Evolutionary conservation across 2,797 vertebrate genomes (phyloP).

Genomic region (Okamejei kenojei): DNA sequence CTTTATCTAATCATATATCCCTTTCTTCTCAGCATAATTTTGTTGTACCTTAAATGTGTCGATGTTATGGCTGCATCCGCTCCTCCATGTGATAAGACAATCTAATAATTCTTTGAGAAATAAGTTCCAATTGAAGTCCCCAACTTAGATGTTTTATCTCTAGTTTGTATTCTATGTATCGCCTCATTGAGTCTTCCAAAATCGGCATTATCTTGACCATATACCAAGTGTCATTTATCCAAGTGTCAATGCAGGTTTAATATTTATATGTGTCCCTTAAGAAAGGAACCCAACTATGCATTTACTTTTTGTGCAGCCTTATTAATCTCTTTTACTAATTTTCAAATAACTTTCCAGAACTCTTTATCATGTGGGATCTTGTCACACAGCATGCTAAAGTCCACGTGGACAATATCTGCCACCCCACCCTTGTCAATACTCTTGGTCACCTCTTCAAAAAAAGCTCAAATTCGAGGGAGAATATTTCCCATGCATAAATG

Average conservation of each 20-base stretch:
- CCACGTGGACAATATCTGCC: too few relatives aligned
- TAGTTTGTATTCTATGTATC: background rate
- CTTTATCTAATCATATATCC: background rate
- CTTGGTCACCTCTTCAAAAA: too few relatives aligned
- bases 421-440: too few relatives aligned
- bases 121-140: background rate
- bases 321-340: background rate
- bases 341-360: too few relatives aligned
- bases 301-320: background rate
- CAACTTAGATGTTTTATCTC: background rate
- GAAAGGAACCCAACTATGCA: background rate
- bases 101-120: background rate
- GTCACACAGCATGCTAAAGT: too few relatives aligned
- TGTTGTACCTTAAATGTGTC: background rate
- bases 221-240: background rate
- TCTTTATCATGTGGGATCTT: too few relatives aligned
- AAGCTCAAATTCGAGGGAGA: too few relatives aligned
- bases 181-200: background rate
- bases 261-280: background rate
- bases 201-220: background rate
- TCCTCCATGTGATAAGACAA: background rate
- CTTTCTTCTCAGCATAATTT: background rate
- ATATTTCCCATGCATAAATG: too few relatives aligned
- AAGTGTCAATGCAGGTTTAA: background rate
- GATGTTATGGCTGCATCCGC: background rate